Evolutionary conservation across 92 coral and sea anemone species (phyloP).

Genomic region (Bergia puertoricense): DNA sequence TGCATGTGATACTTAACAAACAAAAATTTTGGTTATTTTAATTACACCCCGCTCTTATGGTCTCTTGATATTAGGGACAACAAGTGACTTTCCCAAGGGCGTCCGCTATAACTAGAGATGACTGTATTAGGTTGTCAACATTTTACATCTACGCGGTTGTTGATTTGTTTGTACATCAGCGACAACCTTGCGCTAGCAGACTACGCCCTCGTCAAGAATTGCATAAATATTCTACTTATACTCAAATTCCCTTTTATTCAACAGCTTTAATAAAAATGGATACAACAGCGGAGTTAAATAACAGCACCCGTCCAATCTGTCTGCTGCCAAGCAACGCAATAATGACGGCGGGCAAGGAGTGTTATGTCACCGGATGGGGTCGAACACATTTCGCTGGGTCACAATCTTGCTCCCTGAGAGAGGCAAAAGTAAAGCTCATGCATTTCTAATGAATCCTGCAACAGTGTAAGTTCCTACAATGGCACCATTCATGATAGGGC

Average conservation of each 20-base stretch:
- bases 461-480: slow-evolving; percentile 63
- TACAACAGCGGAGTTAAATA: slow-evolving; percentile 21
- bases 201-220: too few species aligned
- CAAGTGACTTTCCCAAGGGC: too few species aligned
- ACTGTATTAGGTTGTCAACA: too few species aligned
- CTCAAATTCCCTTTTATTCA: neutral
- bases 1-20: too few species aligned
- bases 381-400: slow-evolving; percentile 56
- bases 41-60: too few species aligned
- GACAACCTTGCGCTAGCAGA: too few species aligned
- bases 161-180: too few species aligned
- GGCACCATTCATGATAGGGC: slow-evolving; percentile 78
- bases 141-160: too few species aligned
- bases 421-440: slow-evolving; percentile 71
- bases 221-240: too few species aligned
- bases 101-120: too few species aligned
- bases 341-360: slow-evolving; percentile 58
- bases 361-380: slow-evolving; percentile 91
- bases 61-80: too few species aligned
- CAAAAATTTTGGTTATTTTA: too few species aligned
- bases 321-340: slow-evolving; percentile 53
- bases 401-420: slow-evolving; percentile 64
- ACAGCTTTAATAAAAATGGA: slow-evolving; percentile 50
- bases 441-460: slow-evolving; percentile 75
- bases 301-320: slow-evolving; percentile 58